Percentiles rank a stretch among this genome's conserved stretches.
phyloP scores from a whole-genome alignment of 2,113 vertebrate genomes.

The Isurus oxyrinchus region DNA sequence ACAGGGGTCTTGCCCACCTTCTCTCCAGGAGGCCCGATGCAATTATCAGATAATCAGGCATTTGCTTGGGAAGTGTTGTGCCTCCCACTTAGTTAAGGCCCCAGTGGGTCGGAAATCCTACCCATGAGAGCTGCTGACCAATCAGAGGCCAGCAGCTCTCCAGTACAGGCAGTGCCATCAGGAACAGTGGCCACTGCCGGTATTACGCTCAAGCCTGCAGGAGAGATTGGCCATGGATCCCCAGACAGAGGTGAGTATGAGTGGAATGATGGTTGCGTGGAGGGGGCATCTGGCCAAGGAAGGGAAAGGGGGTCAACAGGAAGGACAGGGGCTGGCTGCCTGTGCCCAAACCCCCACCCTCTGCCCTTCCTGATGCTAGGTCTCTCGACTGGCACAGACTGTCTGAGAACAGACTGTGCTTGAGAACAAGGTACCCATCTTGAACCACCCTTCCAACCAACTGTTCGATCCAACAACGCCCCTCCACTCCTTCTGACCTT shows the following conservation, averaged over 20 bases:
- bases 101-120: background rate
- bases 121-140: background rate
- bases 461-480: too few species aligned
- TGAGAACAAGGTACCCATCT: background rate
- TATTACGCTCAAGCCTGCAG: background rate
- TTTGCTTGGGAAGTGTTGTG: background rate
- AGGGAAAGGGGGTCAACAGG: background rate
- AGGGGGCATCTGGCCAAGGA: background rate
- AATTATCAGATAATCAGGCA: background rate
- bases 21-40: background rate
- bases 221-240: background rate
- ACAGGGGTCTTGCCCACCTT: background rate
- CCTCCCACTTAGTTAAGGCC: background rate
- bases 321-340: background rate
- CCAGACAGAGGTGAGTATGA: background rate
- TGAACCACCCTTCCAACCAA: too few species aligned
- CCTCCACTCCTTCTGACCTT: too few species aligned
- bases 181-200: background rate
- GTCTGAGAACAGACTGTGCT: background rate
- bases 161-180: too few species aligned
- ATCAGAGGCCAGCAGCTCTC: background rate
- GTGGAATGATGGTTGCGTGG: background rate
- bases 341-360: too few species aligned
- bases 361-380: background rate
- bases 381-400: background rate